These are phyloP conservation scores for Lithosia quadra DNA, from an alignment of 2,888 invertebrate genomes.

Conservation along the genomic window DNA sequence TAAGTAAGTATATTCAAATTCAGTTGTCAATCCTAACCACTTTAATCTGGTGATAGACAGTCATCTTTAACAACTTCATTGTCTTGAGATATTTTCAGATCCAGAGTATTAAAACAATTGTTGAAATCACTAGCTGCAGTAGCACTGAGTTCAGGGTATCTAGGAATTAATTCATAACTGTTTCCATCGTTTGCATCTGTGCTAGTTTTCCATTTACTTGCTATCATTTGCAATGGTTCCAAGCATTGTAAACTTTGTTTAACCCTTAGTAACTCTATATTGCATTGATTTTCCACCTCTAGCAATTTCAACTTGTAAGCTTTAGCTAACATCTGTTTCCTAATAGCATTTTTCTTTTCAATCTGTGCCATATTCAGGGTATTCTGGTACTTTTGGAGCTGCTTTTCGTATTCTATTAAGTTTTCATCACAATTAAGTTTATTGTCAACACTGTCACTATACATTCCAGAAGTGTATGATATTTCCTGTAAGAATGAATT, in stretches of 20 bases:
- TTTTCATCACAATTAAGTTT: constrained; percentile 75
- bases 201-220: constrained; percentile 73
- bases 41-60: constrained; percentile 42
- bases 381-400: constrained; percentile 78
- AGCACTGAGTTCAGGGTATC: constrained; percentile 69
- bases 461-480: constrained; percentile 51
- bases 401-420: constrained; percentile 80
- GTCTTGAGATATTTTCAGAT: constrained; percentile 43
- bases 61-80: constrained; percentile 52
- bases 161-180: constrained; percentile 72
- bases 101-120: constrained; percentile 54
- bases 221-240: constrained; percentile 78
- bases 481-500: constrained; percentile 40
- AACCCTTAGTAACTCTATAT: constrained; percentile 77
- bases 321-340: constrained; percentile 82
- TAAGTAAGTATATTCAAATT: constrained; percentile 1
- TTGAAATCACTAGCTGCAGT: constrained; percentile 61
- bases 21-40: not conserved
- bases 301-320: constrained; percentile 77
- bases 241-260: constrained; percentile 82
- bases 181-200: constrained; percentile 66
- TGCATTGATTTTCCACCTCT: constrained; percentile 83
- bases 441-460: constrained; percentile 67
- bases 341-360: constrained; percentile 81
- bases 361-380: constrained; percentile 80